Evolutionary conservation across 2,113 vertebrate species (phyloP).

Genomic region (Pao palembangensis): DNA sequence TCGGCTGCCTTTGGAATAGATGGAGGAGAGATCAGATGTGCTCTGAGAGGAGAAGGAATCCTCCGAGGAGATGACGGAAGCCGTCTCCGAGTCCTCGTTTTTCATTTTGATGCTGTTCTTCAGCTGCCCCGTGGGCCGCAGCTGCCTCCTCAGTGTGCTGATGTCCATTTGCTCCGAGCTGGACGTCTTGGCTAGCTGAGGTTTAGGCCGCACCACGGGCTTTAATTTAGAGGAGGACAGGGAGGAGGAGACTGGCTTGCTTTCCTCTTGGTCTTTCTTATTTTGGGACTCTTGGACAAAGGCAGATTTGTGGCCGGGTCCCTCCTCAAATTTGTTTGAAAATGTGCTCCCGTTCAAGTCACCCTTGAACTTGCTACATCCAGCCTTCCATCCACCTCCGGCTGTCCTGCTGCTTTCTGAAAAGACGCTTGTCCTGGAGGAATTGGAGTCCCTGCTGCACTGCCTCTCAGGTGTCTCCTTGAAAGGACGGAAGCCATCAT

Average conservation of each 20-base stretch:
- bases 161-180: conserved; percentile 97
- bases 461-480: conserved; percentile 76
- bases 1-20: conserved; percentile 80
- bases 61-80: conserved; percentile 82
- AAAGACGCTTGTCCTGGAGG: conserved; percentile 79
- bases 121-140: conserved; percentile 89
- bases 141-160: conserved; percentile 89
- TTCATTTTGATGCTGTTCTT: conserved; percentile 85
- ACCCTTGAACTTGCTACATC: conserved; percentile 79
- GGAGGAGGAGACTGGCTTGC: conserved; percentile 67
- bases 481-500: conserved; percentile 86
- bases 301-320: conserved; percentile 81
- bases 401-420: conserved; percentile 62
- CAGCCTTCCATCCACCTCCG: conserved; percentile 75
- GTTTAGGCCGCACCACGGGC: conserved; percentile 93
- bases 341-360: conserved; percentile 79
- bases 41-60: conserved; percentile 84
- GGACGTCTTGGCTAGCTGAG: conserved; percentile 85
- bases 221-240: conserved; percentile 83
- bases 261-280: conserved; percentile 79
- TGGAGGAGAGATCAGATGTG: conserved; percentile 84
- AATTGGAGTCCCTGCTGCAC: conserved; percentile 80
- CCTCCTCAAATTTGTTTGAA: conserved; percentile 63
- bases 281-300: conserved; percentile 76
- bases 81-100: conserved; percentile 89